Percentiles rank a stretch among this genome's conserved stretches.
Conservation (phyloP, 2,797 vertebrate species). For the Morelia viridis region DNA sequence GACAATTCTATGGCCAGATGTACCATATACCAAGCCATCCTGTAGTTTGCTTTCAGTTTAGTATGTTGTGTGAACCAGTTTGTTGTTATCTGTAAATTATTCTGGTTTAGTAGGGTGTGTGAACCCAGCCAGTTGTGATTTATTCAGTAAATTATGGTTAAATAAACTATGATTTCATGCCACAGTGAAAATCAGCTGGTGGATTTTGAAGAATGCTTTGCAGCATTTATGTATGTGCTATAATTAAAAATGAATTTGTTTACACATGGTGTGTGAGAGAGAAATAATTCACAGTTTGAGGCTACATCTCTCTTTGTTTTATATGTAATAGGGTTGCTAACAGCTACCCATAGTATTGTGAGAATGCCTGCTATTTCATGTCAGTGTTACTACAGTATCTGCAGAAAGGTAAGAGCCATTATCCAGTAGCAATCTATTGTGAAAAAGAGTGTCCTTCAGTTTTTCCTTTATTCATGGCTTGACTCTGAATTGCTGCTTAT, state of each 20-base stretch:
- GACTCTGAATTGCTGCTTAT: background rate
- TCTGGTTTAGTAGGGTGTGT: background rate
- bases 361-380: slow-evolving; percentile 4
- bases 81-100: background rate
- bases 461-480: background rate
- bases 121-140: background rate
- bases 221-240: background rate
- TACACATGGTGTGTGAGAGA: background rate
- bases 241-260: background rate
- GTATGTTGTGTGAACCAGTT: background rate
- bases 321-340: background rate
- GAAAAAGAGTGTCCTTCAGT: background rate
- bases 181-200: background rate
- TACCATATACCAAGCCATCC: background rate
- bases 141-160: background rate
- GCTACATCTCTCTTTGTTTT: background rate
- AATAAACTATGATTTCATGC: background rate
- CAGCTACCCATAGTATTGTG: background rate
- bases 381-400: background rate
- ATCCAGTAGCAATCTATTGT: background rate
- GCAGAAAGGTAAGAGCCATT: background rate
- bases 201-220: background rate
- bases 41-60: background rate
- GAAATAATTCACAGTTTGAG: background rate
- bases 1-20: background rate